phyloP scores from a whole-genome alignment of 2,888 invertebrate genomes.

The Dyspetes luteomarginatus region DNA sequence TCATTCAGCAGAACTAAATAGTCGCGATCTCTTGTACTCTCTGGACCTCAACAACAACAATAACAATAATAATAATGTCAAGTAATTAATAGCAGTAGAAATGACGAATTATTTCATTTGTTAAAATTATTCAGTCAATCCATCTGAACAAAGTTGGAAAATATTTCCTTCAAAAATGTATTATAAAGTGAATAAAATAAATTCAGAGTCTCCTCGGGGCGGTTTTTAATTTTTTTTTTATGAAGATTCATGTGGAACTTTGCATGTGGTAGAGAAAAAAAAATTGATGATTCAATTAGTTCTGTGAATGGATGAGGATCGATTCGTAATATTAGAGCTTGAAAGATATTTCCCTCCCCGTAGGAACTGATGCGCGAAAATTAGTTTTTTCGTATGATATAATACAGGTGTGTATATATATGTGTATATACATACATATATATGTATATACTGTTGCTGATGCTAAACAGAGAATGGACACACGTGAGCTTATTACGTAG shows the following conservation, averaged over 20 bases:
- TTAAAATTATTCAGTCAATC: neutral
- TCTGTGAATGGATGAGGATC: constrained; percentile 60
- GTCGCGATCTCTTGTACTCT: too few species aligned
- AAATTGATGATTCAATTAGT: constrained; percentile 57
- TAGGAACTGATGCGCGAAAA: constrained; percentile 58
- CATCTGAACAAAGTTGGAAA: neutral
- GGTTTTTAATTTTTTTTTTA: neutral
- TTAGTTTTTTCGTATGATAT: constrained; percentile 46
- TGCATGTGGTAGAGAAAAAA: neutral
- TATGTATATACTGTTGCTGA: neutral
- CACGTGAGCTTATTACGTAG: constrained; percentile 71
- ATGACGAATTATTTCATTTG: too few species aligned
- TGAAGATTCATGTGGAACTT: neutral
- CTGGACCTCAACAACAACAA: too few species aligned
- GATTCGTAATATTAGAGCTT: constrained; percentile 38
- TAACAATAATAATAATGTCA: too few species aligned
- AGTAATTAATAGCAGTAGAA: too few species aligned
- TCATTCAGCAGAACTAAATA: too few species aligned
- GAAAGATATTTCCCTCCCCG: constrained; percentile 46
- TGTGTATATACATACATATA: neutral
- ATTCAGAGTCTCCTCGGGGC: neutral
- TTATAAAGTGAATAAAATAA: neutral
- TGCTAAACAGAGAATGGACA: constrained; percentile 34
- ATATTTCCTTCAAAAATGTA: constrained; percentile 4
- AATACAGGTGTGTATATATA: constrained; percentile 7